Base-by-base conservation (phyloP, 2,113 vertebrate genomes). In the Petrocephalus zakoni region DNA sequence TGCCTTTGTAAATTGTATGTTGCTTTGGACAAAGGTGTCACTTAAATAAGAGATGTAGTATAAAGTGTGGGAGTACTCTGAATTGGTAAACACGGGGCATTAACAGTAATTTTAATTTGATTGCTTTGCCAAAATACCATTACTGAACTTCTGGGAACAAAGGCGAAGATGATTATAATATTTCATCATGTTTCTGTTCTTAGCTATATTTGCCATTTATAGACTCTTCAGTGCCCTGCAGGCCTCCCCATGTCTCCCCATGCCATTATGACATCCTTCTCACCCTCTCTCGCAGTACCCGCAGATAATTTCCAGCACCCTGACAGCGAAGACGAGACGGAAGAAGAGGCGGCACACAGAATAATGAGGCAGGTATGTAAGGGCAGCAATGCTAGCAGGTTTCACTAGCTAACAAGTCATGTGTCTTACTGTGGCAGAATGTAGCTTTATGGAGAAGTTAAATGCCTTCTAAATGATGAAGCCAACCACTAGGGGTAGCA, bases 291-390 rank as follows among this genome's bases (percentile, higher is more conserved):
- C 91, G 22, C 93, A 99, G 98, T 98, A 92, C 97, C 95, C 22
- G 90, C 95, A 89, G 94, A 96, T 88, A 94, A 97, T 87, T 95
- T 96, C 87, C 94, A 92, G 85, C 91, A 96, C 7, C 95, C 96
- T 29, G 97, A 99, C 91, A 99, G 97, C 56, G 98, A 98, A 64
- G 98, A 99, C 15, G 97, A 99, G 49, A 96, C 97, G n/a, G 94
- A 97, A 88, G 97, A 99, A 89, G 96, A 97, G 91, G 95, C 96
- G 85, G 95, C 98, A 89, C 92, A 68, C 92, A 96, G 96, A 92
- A 95, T 98, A 47, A 91, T 99, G 52, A 97, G 96, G 92, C 97
- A 97, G 97, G 98, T 96, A 5, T 89, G 92, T 22, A 61, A 11
- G 55, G 1, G 47, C 29, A 2, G 81, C 37, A n/a, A 22, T 49